Evolutionary conservation across 2,113 vertebrate species (phyloP).

Genomic region (Scomber scombrus): DNA sequence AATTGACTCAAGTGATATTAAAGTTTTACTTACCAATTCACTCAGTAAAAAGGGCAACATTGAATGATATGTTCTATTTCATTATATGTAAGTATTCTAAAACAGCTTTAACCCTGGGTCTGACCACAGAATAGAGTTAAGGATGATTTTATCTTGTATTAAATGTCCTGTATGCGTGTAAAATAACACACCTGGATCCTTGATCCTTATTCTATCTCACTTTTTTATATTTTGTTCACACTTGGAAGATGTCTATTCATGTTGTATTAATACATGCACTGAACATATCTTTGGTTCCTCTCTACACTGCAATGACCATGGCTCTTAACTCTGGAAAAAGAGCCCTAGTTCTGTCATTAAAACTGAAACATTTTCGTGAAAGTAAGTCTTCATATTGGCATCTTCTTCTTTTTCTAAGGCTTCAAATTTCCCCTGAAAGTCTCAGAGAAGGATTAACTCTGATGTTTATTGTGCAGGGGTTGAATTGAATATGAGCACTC

Average conservation of each 20-base stretch:
- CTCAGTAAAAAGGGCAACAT: no score
- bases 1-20: no score
- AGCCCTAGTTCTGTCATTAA: no score
- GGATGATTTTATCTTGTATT: not conserved
- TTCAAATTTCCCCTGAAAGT: constrained; percentile 1
- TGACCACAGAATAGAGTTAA: not conserved
- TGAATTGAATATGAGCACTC: not conserved
- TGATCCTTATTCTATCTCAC: not conserved
- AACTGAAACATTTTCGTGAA: not conserved
- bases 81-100: no score
- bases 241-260: not conserved
- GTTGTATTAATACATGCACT: not conserved
- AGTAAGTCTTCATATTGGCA: not conserved
- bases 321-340: not conserved
- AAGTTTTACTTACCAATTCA: no score
- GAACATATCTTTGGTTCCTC: not conserved
- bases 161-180: not conserved
- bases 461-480: constrained; percentile 1
- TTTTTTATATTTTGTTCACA: not conserved
- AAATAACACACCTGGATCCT: not conserved
- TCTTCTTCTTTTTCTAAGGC: constrained; percentile 17
- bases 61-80: no score
- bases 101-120: not conserved
- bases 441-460: not conserved
- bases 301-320: not conserved